Base-by-base conservation (phyloP, 2,888 invertebrate genomes). In the Megalurothrips usitatus region DNA sequence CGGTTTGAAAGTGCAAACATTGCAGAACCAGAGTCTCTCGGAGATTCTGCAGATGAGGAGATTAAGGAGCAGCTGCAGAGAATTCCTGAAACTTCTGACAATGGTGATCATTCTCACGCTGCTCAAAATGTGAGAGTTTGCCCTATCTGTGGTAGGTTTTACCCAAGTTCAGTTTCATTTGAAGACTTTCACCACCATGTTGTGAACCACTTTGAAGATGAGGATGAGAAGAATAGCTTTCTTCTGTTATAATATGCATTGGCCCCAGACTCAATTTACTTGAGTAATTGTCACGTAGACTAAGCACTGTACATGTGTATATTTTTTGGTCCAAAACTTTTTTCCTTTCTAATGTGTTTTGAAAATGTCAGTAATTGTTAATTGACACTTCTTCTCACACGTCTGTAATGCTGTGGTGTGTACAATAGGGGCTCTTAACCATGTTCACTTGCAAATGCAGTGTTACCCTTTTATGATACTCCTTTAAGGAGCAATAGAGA, bases 131-230 rank as follows among this genome's bases (percentile, higher is more conserved):
- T 89, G 84, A 92, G 91, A 86, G 91, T 93, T 80, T 95, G 95
- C 84, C 95, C 95, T 0, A 90, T 95, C 88, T 95, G 95, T 87
- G 92, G 91, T 14, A 89, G 89, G 86, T 88, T 88, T 83, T 94
- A 92, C 85, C 88, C 88, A 79, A 82, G 82, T 79, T 82, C 83
- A 1, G 86, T 89, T 17, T 86, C 88, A 34, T 94, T 94, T 86
- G 87, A 89, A 47, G 89, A 90, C 79, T 94, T 94, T 85, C 91
- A 92, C 83, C 88, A 91, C 82, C 95, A 95, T 87, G 95, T 95
- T 48, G 91, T 94, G 86, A 91, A 89, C 84, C 95, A 95, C 88
- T 95, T 95, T 86, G 87, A 90, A 81, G 90, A 91, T 83, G 91
- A 92, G 82, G 81, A 84, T 52, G 84, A 85, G 47, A 49, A 83